Evolutionary conservation across 2,888 invertebrate species (phyloP), one percentile per base, ranked within the genome.

Genomic region (Anthrax anthrax): DNA sequence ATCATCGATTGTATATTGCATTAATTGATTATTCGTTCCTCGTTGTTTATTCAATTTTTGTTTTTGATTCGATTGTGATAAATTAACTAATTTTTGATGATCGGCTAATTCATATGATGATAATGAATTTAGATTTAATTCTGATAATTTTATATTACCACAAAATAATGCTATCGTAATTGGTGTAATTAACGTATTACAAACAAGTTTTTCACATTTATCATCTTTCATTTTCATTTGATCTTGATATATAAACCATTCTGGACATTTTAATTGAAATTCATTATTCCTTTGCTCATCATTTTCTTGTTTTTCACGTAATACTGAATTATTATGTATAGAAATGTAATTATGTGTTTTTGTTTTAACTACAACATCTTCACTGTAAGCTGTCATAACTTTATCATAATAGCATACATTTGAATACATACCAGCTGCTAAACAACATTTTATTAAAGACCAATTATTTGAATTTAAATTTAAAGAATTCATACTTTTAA

Each of bases 391-490:
- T n/a, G n/a, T n/a, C 69, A 18, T 18, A 18, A 6, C 3, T 29
- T 16, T 6, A 60, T 83, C 81, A 2, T 83, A 77, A 18, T 80
- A 72, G 44, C 86, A 83, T 43, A 95, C 65, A 54, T 87, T 85
- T 1, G 95, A 95, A 66, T 94, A 95, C 49, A 86, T 72, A 0
- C 94, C 94, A n/a, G 84, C 84, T 36, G 81, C 79, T 23, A 95
- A 71, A 1, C 88, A 86, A 0, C 88, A 91, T 65, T 95, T 95
- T 0, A 96, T 84, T 27, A 92, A 77, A 4, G 88, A 81, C 94
- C 94, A 95, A 63, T 84, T 86, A 57, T 87, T 82, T 0, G 90
- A 84, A 69, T 91, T 84, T 2, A 74, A 65, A 67, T 95, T 95
- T 36, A 90, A 73, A 58, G 87, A 85, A 53, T 82, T 72, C 50